Base-by-base conservation (phyloP, 2,888 invertebrate genomes). In the Stenotaenia linearis region DNA sequence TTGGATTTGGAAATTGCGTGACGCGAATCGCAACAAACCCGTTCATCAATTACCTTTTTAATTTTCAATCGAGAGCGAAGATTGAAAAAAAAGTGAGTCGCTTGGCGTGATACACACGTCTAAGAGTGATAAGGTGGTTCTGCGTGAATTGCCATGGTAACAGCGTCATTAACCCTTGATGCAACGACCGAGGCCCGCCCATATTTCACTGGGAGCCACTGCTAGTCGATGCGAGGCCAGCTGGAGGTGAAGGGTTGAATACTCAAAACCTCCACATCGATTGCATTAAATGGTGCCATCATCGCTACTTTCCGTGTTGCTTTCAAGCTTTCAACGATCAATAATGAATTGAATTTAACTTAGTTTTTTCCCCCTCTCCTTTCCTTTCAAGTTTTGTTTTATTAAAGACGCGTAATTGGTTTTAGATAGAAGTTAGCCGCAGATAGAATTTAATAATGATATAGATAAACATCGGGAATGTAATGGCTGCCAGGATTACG, bases 201-300 rank as follows among this genome's bases (percentile, higher is more conserved):
- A 56, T 56, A 56, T 56, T 56, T 56, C 56, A 56, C 56, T 15
- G 18, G 18, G 56, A 56, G 56, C 56, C 56, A 56, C 56, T 37
- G 37, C 37, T 18, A 56, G 56, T 56, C 56, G 56, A 56, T 56
- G 56, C 56, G 56, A 56, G 56, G 56, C 56, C 56, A 56, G 56
- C 56, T 56, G 56, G 56, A 56, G 56, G 56, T 56, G 56, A 56
- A 56, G 56, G 56, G 56, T 56, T 56, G 56, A 56, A 56, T 56
- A 56, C 56, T 56, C 56, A 56, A 56, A 56, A 56, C 56, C 56
- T 56, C 18, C 56, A 56, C 56, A 56, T 56, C 56, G 56, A 56
- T 56, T 56, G 56, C 56, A 56, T 18, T 56, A 56, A 56, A 56
- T 56, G 56, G 56, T 37, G 37, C 21, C 56, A 56, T 56, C 56